Evolutionary conservation across 2,797 vertebrate genomes (phyloP), one percentile per base, ranked within the genome.

Genomic region (Philypnodon macrostomus): DNA sequence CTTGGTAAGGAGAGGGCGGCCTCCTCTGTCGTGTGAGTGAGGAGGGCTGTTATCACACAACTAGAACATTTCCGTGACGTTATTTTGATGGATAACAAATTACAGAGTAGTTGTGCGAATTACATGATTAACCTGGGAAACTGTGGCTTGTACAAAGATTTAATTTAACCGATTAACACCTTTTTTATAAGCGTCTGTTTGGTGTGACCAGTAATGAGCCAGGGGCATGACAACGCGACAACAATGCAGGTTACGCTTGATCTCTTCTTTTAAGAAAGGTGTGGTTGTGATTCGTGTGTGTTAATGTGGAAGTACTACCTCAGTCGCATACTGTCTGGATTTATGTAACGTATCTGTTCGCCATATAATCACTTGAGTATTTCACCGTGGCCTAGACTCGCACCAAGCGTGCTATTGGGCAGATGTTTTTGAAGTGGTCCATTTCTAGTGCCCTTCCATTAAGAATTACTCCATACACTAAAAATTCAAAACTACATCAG

Each of bases 1-100:
- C 67, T 84, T 76, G 63, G 39, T 49, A 53, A 64, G 66, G 53
- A 69, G 67, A 58, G 29, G 60, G 44, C 63, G 74, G 79, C 75
- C 79, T 66, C 55, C 36, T 46, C 21, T 5, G 59, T 39, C 39
- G 64, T 38, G 69, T 49, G 73, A 24, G 59, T 53, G 63, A 62
- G 69, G 12, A 57, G 67, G 67, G 65, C 29, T 48, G 60, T 13
- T 49, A 41, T 30, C 31, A 35, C 44, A 58, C 58, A 24, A 65
- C 44, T 63, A 41, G 7, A 36, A 45, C 59, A 39, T 7, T 12
- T 17, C 36, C 11, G 16, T 58, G 0, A 27, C 15, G 0, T 3
- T 1, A 54, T 54, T 47, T 1, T 6, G 1, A 2, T 33, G 8
- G 8, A 12, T 12, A 17, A 46, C 26, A 6, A 14, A 11, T 38